Conservation (phyloP, 2,888 invertebrate species). For the Hoplodrina ambigua region DNA sequence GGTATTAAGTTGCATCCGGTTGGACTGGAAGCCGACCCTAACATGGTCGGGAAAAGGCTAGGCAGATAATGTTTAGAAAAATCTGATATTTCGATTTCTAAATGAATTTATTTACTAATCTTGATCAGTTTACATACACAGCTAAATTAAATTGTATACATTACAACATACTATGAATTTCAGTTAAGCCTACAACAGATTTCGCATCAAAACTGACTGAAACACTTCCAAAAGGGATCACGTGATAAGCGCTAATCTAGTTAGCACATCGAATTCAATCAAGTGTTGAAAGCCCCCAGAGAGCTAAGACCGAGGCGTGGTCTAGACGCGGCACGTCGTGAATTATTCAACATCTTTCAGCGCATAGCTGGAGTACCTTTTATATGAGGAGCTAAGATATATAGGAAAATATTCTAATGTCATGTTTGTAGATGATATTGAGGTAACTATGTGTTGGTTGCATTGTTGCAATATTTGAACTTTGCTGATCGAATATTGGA, state of each 20-base stretch:
- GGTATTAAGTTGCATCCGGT: too few relatives aligned
- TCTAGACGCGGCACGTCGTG: constrained; percentile 62
- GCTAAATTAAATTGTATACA: too few relatives aligned
- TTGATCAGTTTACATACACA: too few relatives aligned
- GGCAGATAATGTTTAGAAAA: too few relatives aligned
- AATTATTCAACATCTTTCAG: constrained; percentile 65
- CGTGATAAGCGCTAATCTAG: constrained; percentile 41
- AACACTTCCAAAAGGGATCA: constrained; percentile 27
- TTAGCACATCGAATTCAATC: constrained; percentile 54
- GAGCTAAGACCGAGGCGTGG: constrained; percentile 29
- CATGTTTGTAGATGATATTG: constrained; percentile 32
- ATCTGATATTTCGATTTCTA: too few relatives aligned
- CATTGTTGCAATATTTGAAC: constrained; percentile 26
- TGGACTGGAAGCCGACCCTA: too few relatives aligned
- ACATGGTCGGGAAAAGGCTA: too few relatives aligned
- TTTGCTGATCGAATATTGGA: constrained; percentile 18
- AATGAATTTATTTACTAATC: too few relatives aligned
- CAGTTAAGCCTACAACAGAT: constrained; percentile 25
- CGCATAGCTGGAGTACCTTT: constrained; percentile 40
- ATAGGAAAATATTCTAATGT: constrained; percentile 47
- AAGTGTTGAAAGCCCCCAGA: constrained; percentile 34
- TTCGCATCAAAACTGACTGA: constrained; percentile 12
- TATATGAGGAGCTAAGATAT: constrained; percentile 29
- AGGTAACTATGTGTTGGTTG: not conserved
- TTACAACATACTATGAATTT: constrained; percentile 8